These are phyloP conservation scores for Catotricha subobsoleta DNA, from an alignment of 2,888 invertebrate genomes.

Conservation along the genomic window DNA sequence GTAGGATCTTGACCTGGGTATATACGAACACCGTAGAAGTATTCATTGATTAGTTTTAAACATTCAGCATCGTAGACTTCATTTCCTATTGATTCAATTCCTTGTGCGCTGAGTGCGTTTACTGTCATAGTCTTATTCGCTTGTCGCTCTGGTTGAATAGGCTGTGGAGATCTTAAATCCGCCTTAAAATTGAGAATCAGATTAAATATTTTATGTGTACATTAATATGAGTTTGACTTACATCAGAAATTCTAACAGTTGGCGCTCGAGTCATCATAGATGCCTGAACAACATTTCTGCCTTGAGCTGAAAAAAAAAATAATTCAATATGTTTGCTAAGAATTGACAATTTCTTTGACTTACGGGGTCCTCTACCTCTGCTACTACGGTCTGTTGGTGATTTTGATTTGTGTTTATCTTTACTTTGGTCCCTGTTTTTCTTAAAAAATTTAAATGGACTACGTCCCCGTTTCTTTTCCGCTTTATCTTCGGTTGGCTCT, in stretches of 20 bases:
- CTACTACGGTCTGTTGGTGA: conserved; percentile 38
- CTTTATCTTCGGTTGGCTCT: conserved; percentile 42
- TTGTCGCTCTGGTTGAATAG: conserved; percentile 35
- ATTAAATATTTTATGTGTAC: neutral
- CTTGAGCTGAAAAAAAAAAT: neutral
- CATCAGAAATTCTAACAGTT: conserved; percentile 30
- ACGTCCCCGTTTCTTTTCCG: conserved; percentile 61
- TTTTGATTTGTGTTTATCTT: conserved; percentile 37
- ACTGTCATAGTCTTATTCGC: conserved; percentile 51
- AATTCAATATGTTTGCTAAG: neutral
- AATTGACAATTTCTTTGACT: neutral
- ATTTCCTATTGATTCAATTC: conserved; percentile 64
- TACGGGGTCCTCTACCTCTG: conserved; percentile 10
- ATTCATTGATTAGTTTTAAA: conserved; percentile 86
- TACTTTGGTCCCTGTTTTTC: conserved; percentile 56
- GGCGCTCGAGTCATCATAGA: conserved; percentile 30
- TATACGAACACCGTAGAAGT: conserved; percentile 65
- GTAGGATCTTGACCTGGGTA: conserved; percentile 30
- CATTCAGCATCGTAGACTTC: conserved; percentile 79
- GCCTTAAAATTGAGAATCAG: neutral
- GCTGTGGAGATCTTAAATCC: conserved; percentile 26
- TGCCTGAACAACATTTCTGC: conserved; percentile 29
- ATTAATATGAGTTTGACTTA: conserved; percentile 13
- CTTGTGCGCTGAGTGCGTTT: conserved; percentile 42
- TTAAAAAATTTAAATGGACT: conserved; percentile 89